Base-by-base conservation (phyloP, 2,113 vertebrate genomes). In the Cyphomyrus discorhynchus region DNA sequence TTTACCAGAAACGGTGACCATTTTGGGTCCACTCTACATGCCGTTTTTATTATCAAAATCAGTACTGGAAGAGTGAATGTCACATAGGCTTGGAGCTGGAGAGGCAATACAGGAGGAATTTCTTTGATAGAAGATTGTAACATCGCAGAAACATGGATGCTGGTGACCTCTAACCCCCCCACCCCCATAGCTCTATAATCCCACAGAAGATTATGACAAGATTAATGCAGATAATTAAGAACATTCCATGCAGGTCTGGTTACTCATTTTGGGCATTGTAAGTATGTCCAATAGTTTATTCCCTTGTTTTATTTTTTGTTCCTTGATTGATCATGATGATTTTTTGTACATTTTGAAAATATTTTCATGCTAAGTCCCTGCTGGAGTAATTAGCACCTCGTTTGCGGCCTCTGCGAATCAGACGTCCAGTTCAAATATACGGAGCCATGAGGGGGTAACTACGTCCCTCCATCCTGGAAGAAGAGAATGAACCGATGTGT, bases 211-310 rank as follows among this genome's bases (percentile, higher is more conserved):
- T 86, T 86, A 1, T 4, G 8, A 52, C 3, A 24, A n/a, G 74
- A 83, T 31, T 13, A 21, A 35, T 31, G n/a, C 49, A 39, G 17
- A n/a, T n/a, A 90, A 52, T 86, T 87, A 35, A 42, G 74, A 80
- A 70, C 89, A 90, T 90, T 86, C 89, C 89, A 35, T 52, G 56
- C 27, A 70, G 66, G 42, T 74, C n/a, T 47, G 47, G 47, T 11
- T 50, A 70, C 56, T 86, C 31, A 87, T 24, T 88, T 62, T 39
- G 49, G 52, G 86, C 19, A 53, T 10, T 53, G 49, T 45, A 27
- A 52, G 6, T 45, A n/a, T 52, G 62, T 35, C n/a, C 56, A 19
- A 15, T n/a, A 31, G 58, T 6, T 62, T 49, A 10, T 88, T 45
- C 47, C 49, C 4, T 42, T 66, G 42, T 27, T 24, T 53, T 5